A percentile compares a stretch with the other conserved stretches of the same genome.
Evolutionary conservation across 2,797 vertebrate species (phyloP).

Genomic region (Eleutherodactylus coqui): DNA sequence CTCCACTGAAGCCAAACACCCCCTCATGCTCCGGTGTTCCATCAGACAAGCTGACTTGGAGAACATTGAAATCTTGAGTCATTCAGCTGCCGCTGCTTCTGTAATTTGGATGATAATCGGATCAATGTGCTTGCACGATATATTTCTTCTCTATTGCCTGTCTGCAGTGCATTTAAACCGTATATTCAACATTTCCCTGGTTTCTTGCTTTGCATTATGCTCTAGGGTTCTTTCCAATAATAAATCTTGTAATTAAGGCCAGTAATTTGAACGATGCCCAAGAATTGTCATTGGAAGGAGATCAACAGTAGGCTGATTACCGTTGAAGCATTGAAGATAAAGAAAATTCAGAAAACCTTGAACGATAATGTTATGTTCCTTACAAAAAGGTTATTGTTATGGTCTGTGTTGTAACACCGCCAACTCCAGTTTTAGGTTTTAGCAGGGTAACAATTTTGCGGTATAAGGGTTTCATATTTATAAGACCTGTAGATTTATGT

Average conservation of each 20-base stretch:
- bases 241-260: slow-evolving; percentile 63
- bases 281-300: slow-evolving; percentile 64
- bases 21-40: slow-evolving; percentile 57
- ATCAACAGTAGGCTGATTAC: slow-evolving; percentile 63
- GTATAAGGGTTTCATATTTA: slow-evolving; percentile 15
- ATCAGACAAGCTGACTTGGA: slow-evolving; percentile 62
- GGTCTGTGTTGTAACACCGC: slow-evolving; percentile 24
- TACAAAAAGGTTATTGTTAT: slow-evolving; percentile 62
- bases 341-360: slow-evolving; percentile 54
- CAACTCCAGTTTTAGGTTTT: slow-evolving; percentile 33
- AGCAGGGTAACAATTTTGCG: slow-evolving; percentile 15
- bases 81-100: slow-evolving; percentile 58
- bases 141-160: slow-evolving; percentile 44
- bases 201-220: slow-evolving; percentile 55
- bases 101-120: slow-evolving; percentile 64
- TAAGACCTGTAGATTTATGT: slow-evolving; percentile 10
- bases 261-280: slow-evolving; percentile 64
- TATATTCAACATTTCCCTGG: slow-evolving; percentile 48
- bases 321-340: slow-evolving; percentile 56
- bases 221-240: slow-evolving; percentile 62
- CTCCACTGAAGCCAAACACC: slow-evolving; percentile 55
- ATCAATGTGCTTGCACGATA: slow-evolving; percentile 61
- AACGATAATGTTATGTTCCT: slow-evolving; percentile 59
- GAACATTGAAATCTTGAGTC: slow-evolving; percentile 61
- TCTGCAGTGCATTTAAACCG: slow-evolving; percentile 43